Conservation (phyloP, 2,113 vertebrate species). For the Clinocottus analis region DNA sequence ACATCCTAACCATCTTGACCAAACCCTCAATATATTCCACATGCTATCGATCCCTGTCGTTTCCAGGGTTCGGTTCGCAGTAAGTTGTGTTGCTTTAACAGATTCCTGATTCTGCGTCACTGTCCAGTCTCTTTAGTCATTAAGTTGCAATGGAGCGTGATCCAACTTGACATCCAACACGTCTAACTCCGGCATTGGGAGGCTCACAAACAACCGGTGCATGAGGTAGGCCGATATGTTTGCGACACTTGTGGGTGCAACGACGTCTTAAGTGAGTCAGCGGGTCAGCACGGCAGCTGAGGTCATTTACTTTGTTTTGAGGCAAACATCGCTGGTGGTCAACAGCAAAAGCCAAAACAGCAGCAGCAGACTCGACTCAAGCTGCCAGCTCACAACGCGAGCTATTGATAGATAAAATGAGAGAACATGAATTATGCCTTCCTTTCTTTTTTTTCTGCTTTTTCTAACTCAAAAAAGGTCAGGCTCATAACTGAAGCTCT, state of each 20-base stretch:
- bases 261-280: slow-evolving; percentile 37
- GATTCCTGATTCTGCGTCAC: slow-evolving; percentile 15
- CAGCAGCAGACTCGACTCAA: slow-evolving; percentile 9
- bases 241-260: background rate
- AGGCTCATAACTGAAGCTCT: slow-evolving; percentile 47
- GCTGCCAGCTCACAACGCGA: slow-evolving; percentile 43
- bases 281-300: slow-evolving; percentile 31
- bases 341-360: slow-evolving; percentile 1
- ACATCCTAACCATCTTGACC: slow-evolving; percentile 51
- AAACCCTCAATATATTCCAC: slow-evolving; percentile 70
- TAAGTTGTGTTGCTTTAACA: slow-evolving; percentile 9
- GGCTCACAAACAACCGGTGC: background rate
- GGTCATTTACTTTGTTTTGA: slow-evolving; percentile 48
- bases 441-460: slow-evolving; percentile 5
- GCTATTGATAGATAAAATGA: slow-evolving; percentile 46
- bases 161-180: slow-evolving; percentile 44
- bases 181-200: background rate
- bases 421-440: slow-evolving; percentile 21
- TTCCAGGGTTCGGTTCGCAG: slow-evolving; percentile 20
- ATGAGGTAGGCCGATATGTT: slow-evolving; percentile 3
- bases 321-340: slow-evolving; percentile 46
- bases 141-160: slow-evolving; percentile 23
- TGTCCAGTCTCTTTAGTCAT: slow-evolving; percentile 19
- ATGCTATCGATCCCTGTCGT: slow-evolving; percentile 62
- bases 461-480: slow-evolving; percentile 53